Evolutionary conservation across 2,113 vertebrate genomes (phyloP).

Genomic region (Alouatta palliata): DNA sequence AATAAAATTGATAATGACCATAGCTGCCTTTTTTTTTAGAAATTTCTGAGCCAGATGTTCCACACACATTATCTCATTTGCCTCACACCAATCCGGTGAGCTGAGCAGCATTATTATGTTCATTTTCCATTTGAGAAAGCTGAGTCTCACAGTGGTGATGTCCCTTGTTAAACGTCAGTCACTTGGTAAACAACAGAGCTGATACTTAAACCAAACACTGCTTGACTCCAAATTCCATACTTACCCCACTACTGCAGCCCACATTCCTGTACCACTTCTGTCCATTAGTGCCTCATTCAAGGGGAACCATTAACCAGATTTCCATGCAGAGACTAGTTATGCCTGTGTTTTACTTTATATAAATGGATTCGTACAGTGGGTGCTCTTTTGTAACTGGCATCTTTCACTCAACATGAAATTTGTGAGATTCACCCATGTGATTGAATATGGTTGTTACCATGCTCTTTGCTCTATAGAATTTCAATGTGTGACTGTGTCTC

Average conservation of each 20-base stretch:
- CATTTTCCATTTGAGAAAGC: background rate
- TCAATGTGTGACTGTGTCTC: background rate
- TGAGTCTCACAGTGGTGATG: background rate
- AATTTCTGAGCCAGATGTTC: background rate
- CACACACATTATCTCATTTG: background rate
- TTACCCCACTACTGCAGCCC: background rate
- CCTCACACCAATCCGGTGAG: background rate
- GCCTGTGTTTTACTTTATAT: background rate
- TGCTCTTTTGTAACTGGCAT: background rate
- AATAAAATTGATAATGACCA: background rate
- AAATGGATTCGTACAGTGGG: background rate
- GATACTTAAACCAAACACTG: background rate
- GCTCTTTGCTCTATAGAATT: background rate
- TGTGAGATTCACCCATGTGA: background rate
- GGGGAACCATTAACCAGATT: background rate
- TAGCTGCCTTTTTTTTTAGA: background rate
- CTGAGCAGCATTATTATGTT: rapidly evolving
- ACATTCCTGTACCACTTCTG: background rate
- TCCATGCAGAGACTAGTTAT: background rate
- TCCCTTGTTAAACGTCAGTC: background rate
- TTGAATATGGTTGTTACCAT: background rate
- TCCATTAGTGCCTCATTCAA: background rate
- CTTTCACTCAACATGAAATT: background rate
- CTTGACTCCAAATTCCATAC: background rate
- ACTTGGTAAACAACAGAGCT: background rate